Evolutionary conservation across 1,140 invertebrate species (phyloP), one percentile per base, ranked within the genome.

Genomic region (Babylonia areolata): DNA sequence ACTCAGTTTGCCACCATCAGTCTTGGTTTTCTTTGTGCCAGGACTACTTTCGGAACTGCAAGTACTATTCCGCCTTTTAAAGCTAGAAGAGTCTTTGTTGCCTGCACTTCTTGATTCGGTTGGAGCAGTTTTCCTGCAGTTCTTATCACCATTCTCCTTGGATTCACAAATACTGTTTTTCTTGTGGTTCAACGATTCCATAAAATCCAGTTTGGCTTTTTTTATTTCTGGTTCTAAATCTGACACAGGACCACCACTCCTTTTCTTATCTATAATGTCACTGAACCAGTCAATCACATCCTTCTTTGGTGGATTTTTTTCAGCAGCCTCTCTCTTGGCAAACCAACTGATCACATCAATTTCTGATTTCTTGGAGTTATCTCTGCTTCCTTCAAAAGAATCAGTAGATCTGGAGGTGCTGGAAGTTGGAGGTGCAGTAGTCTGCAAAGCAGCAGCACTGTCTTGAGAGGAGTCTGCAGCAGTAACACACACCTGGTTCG

Each of bases 251-350:
- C 23, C 9, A 11, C 15, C 42, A 33, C 28, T 35, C 40, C 78
- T n/a, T 54, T 80, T 80, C 33, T 28, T 40, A 33, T 54, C 78
- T 11, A 80, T 20, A 33, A 80, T 80, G 78, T 80, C 42, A 58
- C 42, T 54, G 46, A 80, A 80, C 78, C 78, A 80, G 33, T 80
- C 28, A 6, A 54, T 33, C 46, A 80, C 23, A 33, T 80, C 78
- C 42, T 58, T 80, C 20, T 80, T 80, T 20, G n/a, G 37, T 40
- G 75, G 75, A 28, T 77, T 77, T 40, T 40, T 77, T 20, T 39
- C 37, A 17, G 75, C 35, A 40, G 23, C 37, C 35, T 40, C 37
- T 77, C 75, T 77, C 35, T 40, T 37, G 28, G 75, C 23, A 42
- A 77, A 77, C 75, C 35, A 40, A 28, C 31, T 31, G 2, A 77